Base-by-base conservation (phyloP, 2,888 invertebrate species). In the Eupithecia vulgata region DNA sequence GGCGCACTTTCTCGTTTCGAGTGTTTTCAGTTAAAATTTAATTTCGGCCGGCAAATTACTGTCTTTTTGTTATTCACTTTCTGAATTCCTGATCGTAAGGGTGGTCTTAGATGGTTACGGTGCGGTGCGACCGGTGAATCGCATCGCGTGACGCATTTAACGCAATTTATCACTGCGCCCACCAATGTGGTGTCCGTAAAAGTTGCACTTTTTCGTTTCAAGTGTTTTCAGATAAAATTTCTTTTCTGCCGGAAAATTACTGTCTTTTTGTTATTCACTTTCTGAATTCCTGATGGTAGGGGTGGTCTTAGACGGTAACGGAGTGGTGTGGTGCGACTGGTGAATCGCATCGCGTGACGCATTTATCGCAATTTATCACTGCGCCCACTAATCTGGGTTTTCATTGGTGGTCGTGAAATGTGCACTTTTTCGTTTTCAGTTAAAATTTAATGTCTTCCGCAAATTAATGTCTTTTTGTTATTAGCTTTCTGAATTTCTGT, bases 401-500 rank as follows among this genome's bases (percentile, higher is more conserved):
- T n/a, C n/a, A n/a, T n/a, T n/a, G n/a, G n/a, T n/a, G n/a, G n/a
- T n/a, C n/a, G n/a, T 88, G 88, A 87, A 87, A 88, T 84, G 85
- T 86, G 87, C 85, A 89, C 88, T 89, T 88, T 87, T 86, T 82
- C 88, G 90, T 90, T 91, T 89, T 87, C 89, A 88, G 88, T 92
- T 91, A 91, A 93, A 93, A 92, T 92, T 92, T 91, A 92, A 92
- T 93, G 92, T 89, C 85, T 84, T 84, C 81, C 87, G 80, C 88
- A 90, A 91, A 92, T 92, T 90, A 90, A 90, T 90, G 93, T 93
- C 90, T 92, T 93, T 91, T 92, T 91, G 90, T 91, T 90, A 89
- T 89, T 89, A 90, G 85, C 90, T 92, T 91, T 90, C 88, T 89
- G 91, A 91, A 91, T 93, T 89, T 87, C 87, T 88, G 86, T n/a